Evolutionary conservation across 2,888 invertebrate genomes (phyloP).

Genomic region (Ormyrus thymus): DNA sequence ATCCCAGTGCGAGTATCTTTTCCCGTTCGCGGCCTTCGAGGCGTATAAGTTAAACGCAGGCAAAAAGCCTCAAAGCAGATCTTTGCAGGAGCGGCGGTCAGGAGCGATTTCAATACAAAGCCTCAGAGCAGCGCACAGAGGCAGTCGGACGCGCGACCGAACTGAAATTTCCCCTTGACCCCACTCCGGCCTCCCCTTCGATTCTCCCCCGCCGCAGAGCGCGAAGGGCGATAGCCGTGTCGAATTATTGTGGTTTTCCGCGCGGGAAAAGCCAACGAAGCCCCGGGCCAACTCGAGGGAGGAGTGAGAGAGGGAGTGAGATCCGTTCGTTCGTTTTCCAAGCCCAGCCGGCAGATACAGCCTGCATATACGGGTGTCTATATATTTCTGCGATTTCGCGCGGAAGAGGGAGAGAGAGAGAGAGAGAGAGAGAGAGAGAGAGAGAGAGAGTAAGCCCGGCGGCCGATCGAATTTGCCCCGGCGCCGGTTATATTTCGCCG

Average conservation of each 20-base stretch:
- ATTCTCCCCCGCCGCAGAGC: neutral
- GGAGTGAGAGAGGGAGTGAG: neutral
- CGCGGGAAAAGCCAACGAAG: constrained; percentile 36
- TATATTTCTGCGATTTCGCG: neutral
- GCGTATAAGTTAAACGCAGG: too few relatives aligned
- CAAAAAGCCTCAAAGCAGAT: too few relatives aligned
- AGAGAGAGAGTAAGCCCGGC: neutral
- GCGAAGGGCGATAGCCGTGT: constrained; percentile 26
- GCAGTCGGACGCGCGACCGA: neutral
- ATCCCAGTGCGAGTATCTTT: too few relatives aligned
- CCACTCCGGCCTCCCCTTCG: neutral
- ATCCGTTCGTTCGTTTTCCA: constrained; percentile 7
- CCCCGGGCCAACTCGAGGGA: constrained; percentile 35
- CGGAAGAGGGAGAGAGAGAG: neutral
- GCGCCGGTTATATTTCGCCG: constrained; percentile 5
- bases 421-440: neutral
- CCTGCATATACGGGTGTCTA: neutral
- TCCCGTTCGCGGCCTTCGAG: too few relatives aligned
- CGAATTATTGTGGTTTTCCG: constrained; percentile 50
- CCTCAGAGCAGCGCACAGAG: neutral
- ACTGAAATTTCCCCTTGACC: constrained; percentile 20
- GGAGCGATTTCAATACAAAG: constrained; percentile 23
- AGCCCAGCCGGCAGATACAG: neutral
- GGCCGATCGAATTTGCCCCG: constrained; percentile 35
- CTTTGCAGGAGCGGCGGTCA: too few relatives aligned